phyloP scores from a whole-genome alignment of 1,140 invertebrate genomes.

The honey bee (Apis mellifera) region Amel_HAv3.1 CM009936.2:12424501-12425000 shows the following conservation, averaged over 20 bases:
- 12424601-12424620: slow-evolving; percentile 45
- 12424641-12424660: slow-evolving; percentile 16
- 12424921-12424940: neutral
- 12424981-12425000: too few species aligned
- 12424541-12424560: neutral
- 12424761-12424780: slow-evolving; percentile 5
- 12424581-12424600: neutral
- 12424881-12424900: slow-evolving; percentile 35
- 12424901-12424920: slow-evolving; percentile 8
- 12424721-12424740: slow-evolving; percentile 21
- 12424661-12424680: slow-evolving; percentile 45
- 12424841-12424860: slow-evolving; percentile 54
- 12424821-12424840: slow-evolving; percentile 55
- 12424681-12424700: slow-evolving; percentile 55
- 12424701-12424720: slow-evolving; percentile 28
- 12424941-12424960: too few species aligned
- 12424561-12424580: neutral
- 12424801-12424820: slow-evolving; percentile 60
- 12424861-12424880: slow-evolving; percentile 28
- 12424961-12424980: neutral
- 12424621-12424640: slow-evolving; percentile 50
- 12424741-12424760: slow-evolving; percentile 28
- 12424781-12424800: slow-evolving; percentile 43
- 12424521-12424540: slow-evolving; percentile 26
- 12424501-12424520: neutral